Evolutionary conservation across 2,888 invertebrate genomes (phyloP).

Genomic region (Clivina fossor): DNA sequence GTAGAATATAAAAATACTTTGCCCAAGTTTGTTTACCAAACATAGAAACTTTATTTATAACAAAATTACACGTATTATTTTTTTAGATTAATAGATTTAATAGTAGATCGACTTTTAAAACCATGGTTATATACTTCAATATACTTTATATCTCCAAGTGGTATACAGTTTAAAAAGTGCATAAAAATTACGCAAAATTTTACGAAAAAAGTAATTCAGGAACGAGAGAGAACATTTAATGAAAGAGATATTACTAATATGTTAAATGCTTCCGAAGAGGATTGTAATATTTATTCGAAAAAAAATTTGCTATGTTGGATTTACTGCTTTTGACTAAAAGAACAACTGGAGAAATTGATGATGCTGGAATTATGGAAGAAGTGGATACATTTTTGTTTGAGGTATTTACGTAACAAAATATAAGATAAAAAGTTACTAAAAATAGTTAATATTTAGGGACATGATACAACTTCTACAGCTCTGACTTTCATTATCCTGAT

Average conservation of each 20-base stretch:
- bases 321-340: slow-evolving; percentile 16
- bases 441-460: slow-evolving; percentile 53
- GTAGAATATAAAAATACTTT: no score
- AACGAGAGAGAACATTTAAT: slow-evolving; percentile 38
- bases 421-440: no score
- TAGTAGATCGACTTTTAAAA: slow-evolving; percentile 48
- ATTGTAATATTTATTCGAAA: slow-evolving; percentile 8
- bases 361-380: slow-evolving; percentile 29
- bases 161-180: slow-evolving; percentile 53
- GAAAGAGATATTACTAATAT: slow-evolving; percentile 18
- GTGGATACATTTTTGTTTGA: slow-evolving; percentile 32
- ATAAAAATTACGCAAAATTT: slow-evolving; percentile 45
- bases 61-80: not conserved
- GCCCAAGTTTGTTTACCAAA: no score
- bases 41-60: not conserved
- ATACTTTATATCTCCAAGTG: slow-evolving; percentile 59
- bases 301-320: slow-evolving; percentile 27
- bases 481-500: slow-evolving; percentile 51
- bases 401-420: no score
- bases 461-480: slow-evolving; percentile 55
- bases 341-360: slow-evolving; percentile 28
- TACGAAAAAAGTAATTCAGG: slow-evolving; percentile 15
- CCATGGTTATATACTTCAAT: slow-evolving; percentile 62
- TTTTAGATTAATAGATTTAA: not conserved
- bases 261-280: slow-evolving; percentile 2